Base-by-base conservation (phyloP, 2,797 vertebrate genomes). In the Thalassophryne amazonica region DNA sequence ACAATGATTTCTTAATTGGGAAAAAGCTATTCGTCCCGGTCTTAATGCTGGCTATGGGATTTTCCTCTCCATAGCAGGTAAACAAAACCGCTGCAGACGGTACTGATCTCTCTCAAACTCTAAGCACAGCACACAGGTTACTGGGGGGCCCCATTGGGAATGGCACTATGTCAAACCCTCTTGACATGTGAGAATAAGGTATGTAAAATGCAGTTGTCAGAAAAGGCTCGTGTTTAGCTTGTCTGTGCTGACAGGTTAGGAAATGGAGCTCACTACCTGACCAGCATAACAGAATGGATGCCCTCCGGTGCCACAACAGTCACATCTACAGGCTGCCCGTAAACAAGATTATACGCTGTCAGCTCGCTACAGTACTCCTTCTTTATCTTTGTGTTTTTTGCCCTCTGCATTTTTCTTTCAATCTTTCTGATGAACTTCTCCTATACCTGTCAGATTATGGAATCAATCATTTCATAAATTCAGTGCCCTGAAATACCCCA, bases 191-290 rank as follows among this genome's bases (percentile, higher is more conserved):
- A 81, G 80, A 83, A 78, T 73, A 81, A 84, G 77, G 50, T 49
- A 80, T 75, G 73, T 78, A 79, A 86, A 87, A 87, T 73, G 78
- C 69, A 30, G 12, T 70, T 83, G 83, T 86, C 87, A 88, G n/a
- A 70, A 84, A 78, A 88, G 69, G 60, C 64, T 55, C 58, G 77
- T 85, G 80, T 88, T 90, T 85, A 85, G 78, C 81, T 87, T 85
- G 87, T 89, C 77, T 52, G 2, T 33, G 63, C 61, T 88, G 87
- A 87, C 86, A 89, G 83, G 75, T 81, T 40, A 77, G 82, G 86
- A 90, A 85, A 88, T 89, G 67, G 65, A 81, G 63, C 40, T 6
- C 40, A 51, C 49, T 84, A 81, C 84, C 80, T 88, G 87, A 84
- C 84, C 81, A 34, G 87, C 68, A 85, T 86, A 52, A 60, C 67